Conservation (phyloP, 2,888 invertebrate species). For the Drosophila parthenogenetica region DNA sequence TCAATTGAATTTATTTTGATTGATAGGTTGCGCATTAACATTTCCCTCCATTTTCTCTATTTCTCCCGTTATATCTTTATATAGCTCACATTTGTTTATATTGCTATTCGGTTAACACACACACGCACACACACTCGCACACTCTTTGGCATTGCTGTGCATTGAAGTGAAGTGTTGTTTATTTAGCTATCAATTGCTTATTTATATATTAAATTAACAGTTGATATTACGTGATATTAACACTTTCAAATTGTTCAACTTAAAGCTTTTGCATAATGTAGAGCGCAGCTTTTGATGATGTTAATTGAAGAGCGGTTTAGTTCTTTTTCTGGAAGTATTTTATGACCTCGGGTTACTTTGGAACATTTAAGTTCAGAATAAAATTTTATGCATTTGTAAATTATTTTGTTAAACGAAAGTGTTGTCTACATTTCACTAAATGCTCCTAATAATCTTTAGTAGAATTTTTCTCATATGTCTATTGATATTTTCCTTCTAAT, state of each 20-base stretch:
- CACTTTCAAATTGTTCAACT: background rate
- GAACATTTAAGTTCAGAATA: too few relatives aligned
- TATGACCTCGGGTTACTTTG: too few relatives aligned
- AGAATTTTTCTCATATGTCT: background rate
- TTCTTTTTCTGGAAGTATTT: too few relatives aligned
- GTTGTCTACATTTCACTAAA: too few relatives aligned
- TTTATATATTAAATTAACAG: slow-evolving; percentile 49
- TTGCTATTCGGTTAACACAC: slow-evolving; percentile 27
- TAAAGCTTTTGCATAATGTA: slow-evolving; percentile 8
- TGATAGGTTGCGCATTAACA: slow-evolving; percentile 63
- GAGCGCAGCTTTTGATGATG: too few relatives aligned
- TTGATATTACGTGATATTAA: slow-evolving; percentile 27
- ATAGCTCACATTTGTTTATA: slow-evolving; percentile 29
- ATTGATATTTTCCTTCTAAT: background rate
- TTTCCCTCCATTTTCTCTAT: slow-evolving; percentile 22
- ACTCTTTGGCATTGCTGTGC: slow-evolving; percentile 24
- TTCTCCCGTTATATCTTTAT: slow-evolving; percentile 19
- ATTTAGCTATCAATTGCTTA: slow-evolving; percentile 50
- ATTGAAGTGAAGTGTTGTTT: slow-evolving; percentile 54
- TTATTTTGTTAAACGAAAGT: too few relatives aligned
- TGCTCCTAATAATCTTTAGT: too few relatives aligned
- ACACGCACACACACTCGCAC: background rate
- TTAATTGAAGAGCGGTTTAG: too few relatives aligned
- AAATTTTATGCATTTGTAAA: too few relatives aligned
- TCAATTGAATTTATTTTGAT: slow-evolving; percentile 68